These are phyloP conservation scores for Pilophorus perplexus DNA, from an alignment of 2,888 invertebrate genomes.

Conservation along the genomic window DNA sequence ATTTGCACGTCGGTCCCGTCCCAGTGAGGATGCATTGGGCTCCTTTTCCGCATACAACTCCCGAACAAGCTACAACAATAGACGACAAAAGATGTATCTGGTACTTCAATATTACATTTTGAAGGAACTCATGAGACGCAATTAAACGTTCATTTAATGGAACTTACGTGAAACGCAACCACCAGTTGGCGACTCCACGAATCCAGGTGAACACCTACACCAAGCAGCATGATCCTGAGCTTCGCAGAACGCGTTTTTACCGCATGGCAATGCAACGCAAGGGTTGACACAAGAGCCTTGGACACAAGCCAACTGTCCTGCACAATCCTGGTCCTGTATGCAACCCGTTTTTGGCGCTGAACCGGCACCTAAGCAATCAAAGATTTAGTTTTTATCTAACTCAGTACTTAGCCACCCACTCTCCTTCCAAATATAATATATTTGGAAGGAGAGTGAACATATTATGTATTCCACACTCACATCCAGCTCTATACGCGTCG, in stretches of 20 bases:
- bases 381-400: too few species aligned
- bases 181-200: conserved; percentile 71
- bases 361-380: conserved; percentile 54
- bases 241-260: conserved; percentile 81
- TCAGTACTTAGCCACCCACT: too few species aligned
- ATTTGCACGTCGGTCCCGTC: conserved; percentile 83
- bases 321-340: conserved; percentile 70
- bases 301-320: conserved; percentile 73
- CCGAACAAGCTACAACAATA: conserved; percentile 65
- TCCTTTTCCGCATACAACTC: conserved; percentile 73
- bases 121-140: not conserved
- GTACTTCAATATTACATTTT: not conserved
- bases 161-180: conserved; percentile 77
- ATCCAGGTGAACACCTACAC: conserved; percentile 84
- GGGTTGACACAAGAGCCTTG: conserved; percentile 79
- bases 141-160: not conserved
- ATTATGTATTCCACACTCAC: too few species aligned
- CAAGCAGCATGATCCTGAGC: conserved; percentile 79
- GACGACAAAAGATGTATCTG: conserved; percentile 2
- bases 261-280: conserved; percentile 74
- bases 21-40: conserved; percentile 83
- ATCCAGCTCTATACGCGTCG: conserved; percentile 81
- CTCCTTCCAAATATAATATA: too few species aligned
- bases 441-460: too few species aligned
- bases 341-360: conserved; percentile 66